Evolutionary conservation across 2,797 vertebrate species (phyloP).

Genomic region (Hippopotamyrus pictus): DNA sequence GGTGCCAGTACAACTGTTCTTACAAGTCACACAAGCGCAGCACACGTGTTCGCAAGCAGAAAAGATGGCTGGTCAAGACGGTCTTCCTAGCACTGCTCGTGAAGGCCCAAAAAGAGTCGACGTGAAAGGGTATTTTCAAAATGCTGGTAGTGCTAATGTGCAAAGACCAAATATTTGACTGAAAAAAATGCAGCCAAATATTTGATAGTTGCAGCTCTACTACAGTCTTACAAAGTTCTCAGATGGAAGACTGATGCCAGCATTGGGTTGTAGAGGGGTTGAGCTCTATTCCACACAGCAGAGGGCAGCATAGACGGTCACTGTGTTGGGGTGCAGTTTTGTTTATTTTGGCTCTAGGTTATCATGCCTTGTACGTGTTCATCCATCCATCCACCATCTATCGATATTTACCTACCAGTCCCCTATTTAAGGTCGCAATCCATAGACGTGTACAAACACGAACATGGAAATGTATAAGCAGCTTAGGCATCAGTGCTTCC

Average conservation of each 20-base stretch:
- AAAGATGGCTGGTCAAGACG: not conserved
- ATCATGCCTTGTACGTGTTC: not conserved
- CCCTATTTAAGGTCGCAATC: not conserved
- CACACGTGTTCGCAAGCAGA: not conserved
- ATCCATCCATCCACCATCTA: not conserved
- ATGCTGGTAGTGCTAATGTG: not conserved
- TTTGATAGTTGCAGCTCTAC: not conserved
- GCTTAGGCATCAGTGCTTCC: not conserved
- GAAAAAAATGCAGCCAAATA: not conserved
- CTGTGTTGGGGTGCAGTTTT: not conserved
- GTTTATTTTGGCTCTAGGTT: not conserved
- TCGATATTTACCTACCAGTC: not conserved
- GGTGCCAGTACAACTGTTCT: not conserved
- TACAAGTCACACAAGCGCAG: not conserved
- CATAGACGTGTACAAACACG: not conserved
- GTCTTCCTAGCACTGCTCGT: not conserved
- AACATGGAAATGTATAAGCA: not conserved
- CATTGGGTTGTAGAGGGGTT: not conserved
- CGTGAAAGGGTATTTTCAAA: not conserved
- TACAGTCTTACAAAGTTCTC: not conserved
- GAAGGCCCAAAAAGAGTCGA: not conserved
- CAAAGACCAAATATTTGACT: not conserved
- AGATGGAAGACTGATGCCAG: not conserved
- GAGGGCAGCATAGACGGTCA: constrained; percentile 61
- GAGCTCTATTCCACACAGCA: constrained; percentile 27